A percentile compares a stretch with the other conserved stretches of the same genome.
These are phyloP conservation scores for Stenchaetothrips biformis DNA, from an alignment of 2,888 invertebrate genomes.

Conservation along the genomic window DNA sequence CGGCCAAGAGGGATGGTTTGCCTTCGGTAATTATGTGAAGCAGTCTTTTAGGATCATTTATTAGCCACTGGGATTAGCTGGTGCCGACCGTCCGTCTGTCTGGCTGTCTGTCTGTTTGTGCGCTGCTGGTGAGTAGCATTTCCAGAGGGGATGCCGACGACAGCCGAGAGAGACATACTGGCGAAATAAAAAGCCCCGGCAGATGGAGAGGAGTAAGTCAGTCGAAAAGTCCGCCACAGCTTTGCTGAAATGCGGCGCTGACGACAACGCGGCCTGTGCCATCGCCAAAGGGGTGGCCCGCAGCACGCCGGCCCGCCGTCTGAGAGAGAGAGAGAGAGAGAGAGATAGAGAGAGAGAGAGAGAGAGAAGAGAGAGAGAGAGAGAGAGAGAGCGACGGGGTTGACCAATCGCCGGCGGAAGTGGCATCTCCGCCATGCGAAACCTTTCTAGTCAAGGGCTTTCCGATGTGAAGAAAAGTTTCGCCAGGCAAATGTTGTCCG, in stretches of 20 bases:
- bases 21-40: constrained; percentile 18
- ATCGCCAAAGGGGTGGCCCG: not conserved
- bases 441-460: too few relatives aligned
- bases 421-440: too few relatives aligned
- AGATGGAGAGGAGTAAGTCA: not conserved
- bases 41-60: constrained; percentile 3
- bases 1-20: not conserved
- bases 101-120: not conserved
- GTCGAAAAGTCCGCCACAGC: too few relatives aligned
- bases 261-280: too few relatives aligned
- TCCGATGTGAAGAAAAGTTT: too few relatives aligned
- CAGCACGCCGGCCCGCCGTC: not conserved
- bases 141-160: not conserved
- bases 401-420: too few relatives aligned
- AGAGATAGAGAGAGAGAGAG: not conserved
- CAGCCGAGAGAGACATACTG: not conserved
- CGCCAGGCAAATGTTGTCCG: too few relatives aligned
- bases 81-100: not conserved
- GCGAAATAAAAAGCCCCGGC: not conserved
- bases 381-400: not conserved
- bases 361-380: not conserved
- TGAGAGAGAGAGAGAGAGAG: not conserved
- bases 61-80: constrained; percentile 11
- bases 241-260: too few relatives aligned
- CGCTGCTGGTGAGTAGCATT: not conserved